A percentile compares a stretch with the other conserved stretches of the same genome.
These are phyloP conservation scores for Netelia inedita DNA, from an alignment of 2,888 invertebrate species.

Conservation along the genomic window DNA sequence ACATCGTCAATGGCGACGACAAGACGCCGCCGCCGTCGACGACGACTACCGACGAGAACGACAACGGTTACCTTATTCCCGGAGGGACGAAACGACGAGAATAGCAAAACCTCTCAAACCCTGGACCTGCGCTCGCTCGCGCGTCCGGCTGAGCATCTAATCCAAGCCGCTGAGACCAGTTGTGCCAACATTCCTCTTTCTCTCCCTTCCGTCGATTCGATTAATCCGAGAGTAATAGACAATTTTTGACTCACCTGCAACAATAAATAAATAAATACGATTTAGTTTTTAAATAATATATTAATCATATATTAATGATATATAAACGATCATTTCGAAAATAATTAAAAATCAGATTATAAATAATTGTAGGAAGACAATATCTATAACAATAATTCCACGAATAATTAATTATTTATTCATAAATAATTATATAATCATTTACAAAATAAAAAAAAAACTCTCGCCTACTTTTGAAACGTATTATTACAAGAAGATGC, in stretches of 20 bases:
- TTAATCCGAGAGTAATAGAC: conserved; percentile 46
- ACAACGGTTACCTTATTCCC: conserved; percentile 56
- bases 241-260: conserved; percentile 67
- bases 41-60: conserved; percentile 16
- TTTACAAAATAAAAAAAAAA: too few species aligned
- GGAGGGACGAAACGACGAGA: conserved; percentile 54
- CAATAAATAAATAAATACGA: conserved; percentile 50
- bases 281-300: background rate
- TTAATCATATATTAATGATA: too few species aligned
- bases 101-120: conserved; percentile 58
- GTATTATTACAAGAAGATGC: background rate
- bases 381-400: background rate
- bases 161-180: conserved; percentile 29
- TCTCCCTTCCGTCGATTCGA: conserved; percentile 39
- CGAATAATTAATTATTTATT: background rate
- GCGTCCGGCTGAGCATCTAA: conserved; percentile 48
- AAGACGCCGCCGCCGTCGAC: conserved; percentile 38
- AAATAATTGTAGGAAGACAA: background rate
- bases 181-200: conserved; percentile 19
- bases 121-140: conserved; percentile 23
- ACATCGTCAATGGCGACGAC: conserved; percentile 53
- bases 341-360: background rate
- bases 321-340: too few species aligned
- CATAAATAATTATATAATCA: too few species aligned
- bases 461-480: too few species aligned